A percentile compares a stretch with the other conserved stretches of the same genome.
phyloP scores from a whole-genome alignment of 2,888 invertebrate genomes.

The Leptura quadrifasciata region DNA sequence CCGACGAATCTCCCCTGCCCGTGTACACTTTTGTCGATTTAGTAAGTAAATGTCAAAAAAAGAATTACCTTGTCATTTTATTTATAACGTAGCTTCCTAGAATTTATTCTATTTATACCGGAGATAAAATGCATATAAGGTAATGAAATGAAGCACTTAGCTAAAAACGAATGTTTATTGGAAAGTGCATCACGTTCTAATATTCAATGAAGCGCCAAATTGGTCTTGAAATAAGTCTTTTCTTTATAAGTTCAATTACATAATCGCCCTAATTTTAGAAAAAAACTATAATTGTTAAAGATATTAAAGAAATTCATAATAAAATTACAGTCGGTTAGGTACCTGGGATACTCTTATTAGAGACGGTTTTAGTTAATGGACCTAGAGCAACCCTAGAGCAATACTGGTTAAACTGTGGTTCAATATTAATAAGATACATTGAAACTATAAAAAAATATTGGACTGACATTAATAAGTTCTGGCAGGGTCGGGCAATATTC shows the following conservation, averaged over 20 bases:
- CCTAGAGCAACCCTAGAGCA: too few species aligned
- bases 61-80: conserved; percentile 8
- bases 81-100: background rate
- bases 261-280: background rate
- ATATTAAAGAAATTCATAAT: too few species aligned
- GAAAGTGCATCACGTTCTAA: background rate
- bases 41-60: conserved; percentile 27
- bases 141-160: background rate
- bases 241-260: background rate
- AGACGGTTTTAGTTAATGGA: too few species aligned
- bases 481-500: too few species aligned
- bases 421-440: too few species aligned
- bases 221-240: background rate
- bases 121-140: conserved; percentile 8
- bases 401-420: too few species aligned
- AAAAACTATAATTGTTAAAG: too few species aligned
- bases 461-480: too few species aligned
- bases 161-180: background rate
- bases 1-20: conserved; percentile 28
- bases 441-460: too few species aligned
- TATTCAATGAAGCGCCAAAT: background rate
- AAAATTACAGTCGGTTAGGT: too few species aligned
- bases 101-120: conserved; percentile 2
- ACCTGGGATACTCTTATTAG: too few species aligned
- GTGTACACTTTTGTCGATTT: background rate